Conservation (phyloP, 2,113 vertebrate genomes). For the Sakesphorus luctuosus region DNA sequence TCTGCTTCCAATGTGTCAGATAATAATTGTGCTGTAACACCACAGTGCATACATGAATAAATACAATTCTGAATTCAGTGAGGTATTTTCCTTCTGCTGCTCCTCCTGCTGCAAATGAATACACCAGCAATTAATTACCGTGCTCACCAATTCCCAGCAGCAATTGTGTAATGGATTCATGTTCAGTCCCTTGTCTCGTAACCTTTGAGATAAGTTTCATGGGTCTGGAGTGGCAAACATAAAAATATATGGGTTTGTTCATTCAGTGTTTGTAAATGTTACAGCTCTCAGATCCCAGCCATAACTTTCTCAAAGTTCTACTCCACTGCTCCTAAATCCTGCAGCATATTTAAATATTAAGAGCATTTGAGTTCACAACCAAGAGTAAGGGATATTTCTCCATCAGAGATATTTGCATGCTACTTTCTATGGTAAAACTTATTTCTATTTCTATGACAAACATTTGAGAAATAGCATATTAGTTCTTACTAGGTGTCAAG, state of each 20-base stretch:
- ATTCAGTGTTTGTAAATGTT: conserved; percentile 42
- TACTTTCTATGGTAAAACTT: neutral
- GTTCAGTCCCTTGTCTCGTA: conserved; percentile 40
- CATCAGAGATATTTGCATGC: neutral
- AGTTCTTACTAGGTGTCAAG: neutral
- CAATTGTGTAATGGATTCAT: conserved; percentile 50
- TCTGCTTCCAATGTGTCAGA: conserved; percentile 48
- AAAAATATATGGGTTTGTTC: conserved; percentile 54
- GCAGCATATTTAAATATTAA: neutral
- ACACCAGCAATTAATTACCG: conserved; percentile 65
- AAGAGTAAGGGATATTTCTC: neutral
- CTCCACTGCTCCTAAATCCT: neutral
- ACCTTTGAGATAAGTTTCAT: conserved; percentile 58
- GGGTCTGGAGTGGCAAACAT: conserved; percentile 22
- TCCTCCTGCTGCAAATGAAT: conserved; percentile 61
- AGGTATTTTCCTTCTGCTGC: conserved; percentile 67
- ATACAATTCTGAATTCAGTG: conserved; percentile 63
- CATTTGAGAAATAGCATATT: neutral
- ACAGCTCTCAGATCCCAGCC: neutral
- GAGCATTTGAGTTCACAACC: neutral
- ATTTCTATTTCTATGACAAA: neutral
- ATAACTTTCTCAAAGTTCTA: conserved; percentile 16
- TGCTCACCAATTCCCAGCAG: conserved; percentile 54
- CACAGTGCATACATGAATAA: conserved; percentile 62
- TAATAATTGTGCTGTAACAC: conserved; percentile 57